These are phyloP conservation scores for Microcebus tavaratra DNA, from an alignment of 2,113 vertebrate genomes.

Conservation along the genomic window DNA sequence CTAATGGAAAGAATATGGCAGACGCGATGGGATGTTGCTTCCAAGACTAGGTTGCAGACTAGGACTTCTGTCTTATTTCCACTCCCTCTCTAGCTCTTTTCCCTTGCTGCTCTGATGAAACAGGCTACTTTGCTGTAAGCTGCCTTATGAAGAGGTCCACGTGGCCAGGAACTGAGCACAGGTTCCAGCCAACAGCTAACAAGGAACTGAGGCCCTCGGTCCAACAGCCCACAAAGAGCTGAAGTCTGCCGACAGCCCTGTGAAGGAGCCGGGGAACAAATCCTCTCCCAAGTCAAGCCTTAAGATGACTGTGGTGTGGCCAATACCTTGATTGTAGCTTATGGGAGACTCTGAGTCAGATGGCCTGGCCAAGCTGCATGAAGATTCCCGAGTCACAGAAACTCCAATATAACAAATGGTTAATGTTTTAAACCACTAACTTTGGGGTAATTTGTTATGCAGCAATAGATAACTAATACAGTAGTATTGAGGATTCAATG, in stretches of 20 bases:
- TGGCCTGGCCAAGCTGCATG: neutral
- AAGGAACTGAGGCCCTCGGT: neutral
- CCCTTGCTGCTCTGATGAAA: neutral
- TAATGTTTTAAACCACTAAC: neutral
- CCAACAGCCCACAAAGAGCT: neutral
- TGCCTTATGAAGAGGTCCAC: neutral
- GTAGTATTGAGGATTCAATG: neutral
- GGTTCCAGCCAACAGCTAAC: neutral
- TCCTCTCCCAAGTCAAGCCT: neutral
- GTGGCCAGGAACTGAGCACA: neutral
- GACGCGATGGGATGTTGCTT: neutral
- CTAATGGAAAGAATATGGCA: neutral
- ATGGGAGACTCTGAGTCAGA: neutral
- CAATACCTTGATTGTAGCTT: neutral
- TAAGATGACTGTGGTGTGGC: rapidly evolving
- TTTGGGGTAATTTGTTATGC: neutral
- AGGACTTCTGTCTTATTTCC: neutral
- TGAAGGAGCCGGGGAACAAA: neutral
- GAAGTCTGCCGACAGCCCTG: neutral
- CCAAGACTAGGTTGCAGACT: neutral
- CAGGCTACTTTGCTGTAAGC: neutral
- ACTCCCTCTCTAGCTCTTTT: neutral
- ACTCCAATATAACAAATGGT: neutral
- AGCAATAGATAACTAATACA: neutral
- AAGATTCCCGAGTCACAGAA: neutral